phyloP scores from a whole-genome alignment of 2,888 invertebrate genomes.

The Eurytoma californica region DNA sequence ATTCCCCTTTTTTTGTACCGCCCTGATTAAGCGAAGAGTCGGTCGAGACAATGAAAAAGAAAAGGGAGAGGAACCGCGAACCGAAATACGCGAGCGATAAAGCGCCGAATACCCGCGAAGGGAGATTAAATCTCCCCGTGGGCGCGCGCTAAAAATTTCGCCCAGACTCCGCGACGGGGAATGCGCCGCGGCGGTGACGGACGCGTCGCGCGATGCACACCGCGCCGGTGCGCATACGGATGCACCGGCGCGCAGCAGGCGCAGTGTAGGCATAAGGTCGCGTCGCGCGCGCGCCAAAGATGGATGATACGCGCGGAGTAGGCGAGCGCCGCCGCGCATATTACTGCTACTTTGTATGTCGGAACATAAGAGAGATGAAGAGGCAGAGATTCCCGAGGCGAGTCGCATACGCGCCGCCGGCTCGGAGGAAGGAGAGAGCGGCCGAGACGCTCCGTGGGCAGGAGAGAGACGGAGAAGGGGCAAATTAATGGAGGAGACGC shows the following conservation, averaged over 20 bases:
- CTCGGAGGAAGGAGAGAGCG: not conserved
- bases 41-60: too few species aligned
- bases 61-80: too few species aligned
- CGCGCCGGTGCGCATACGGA: not conserved
- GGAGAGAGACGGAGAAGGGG: slow-evolving; percentile 1
- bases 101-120: too few species aligned
- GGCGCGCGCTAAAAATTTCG: not conserved
- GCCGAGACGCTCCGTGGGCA: not conserved
- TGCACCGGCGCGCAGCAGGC: not conserved
- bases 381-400: slow-evolving; percentile 32
- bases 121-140: too few species aligned
- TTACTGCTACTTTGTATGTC: slow-evolving; percentile 59
- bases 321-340: slow-evolving; percentile 37
- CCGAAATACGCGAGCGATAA: too few species aligned
- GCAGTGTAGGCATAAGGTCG: not conserved
- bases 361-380: slow-evolving; percentile 54
- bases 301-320: slow-evolving; percentile 38
- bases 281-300: slow-evolving; percentile 40
- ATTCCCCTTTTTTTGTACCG: too few species aligned
- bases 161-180: not conserved
- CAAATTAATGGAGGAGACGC: slow-evolving; percentile 1
- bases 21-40: too few species aligned
- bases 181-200: not conserved
- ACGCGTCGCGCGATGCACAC: not conserved
- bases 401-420: not conserved